phyloP scores from a whole-genome alignment of 1,140 invertebrate genomes.

The Colletes gigas region DNA sequence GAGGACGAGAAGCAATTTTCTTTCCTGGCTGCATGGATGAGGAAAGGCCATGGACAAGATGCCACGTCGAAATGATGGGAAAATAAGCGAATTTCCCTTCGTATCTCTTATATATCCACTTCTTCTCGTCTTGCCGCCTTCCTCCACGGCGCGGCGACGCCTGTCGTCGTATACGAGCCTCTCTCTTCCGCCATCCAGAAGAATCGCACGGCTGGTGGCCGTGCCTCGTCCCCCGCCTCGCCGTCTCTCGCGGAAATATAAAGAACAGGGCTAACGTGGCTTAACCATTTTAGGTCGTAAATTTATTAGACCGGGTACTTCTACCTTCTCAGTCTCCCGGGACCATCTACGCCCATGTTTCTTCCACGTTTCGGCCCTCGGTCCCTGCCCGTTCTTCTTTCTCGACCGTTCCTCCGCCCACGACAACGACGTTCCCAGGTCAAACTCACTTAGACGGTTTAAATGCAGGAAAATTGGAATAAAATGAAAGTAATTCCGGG shows the following conservation, averaged over 20 bases:
- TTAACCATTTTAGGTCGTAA: constrained; percentile 81
- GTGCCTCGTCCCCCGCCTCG: background rate
- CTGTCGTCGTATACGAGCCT: constrained; percentile 19
- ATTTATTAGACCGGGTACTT: constrained; percentile 79
- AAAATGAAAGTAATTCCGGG: constrained; percentile 76
- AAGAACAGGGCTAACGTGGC: constrained; percentile 80
- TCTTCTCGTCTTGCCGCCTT: constrained; percentile 48
- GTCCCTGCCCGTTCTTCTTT: constrained; percentile 37
- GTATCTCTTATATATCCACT: constrained; percentile 67
- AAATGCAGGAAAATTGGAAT: constrained; percentile 75
- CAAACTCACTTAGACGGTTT: constrained; percentile 78
- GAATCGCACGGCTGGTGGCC: constrained; percentile 5
- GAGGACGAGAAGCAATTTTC: constrained; percentile 80
- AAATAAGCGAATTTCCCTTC: constrained; percentile 80
- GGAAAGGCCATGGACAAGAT: constrained; percentile 77
- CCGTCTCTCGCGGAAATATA: constrained; percentile 78
- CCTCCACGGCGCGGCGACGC: background rate
- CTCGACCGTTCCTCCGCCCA: constrained; percentile 24
- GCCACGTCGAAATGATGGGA: constrained; percentile 77
- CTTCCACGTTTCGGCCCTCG: constrained; percentile 24
- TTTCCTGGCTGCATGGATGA: constrained; percentile 72
- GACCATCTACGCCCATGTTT: constrained; percentile 20
- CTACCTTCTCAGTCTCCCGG: constrained; percentile 56
- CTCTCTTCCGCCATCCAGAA: constrained; percentile 15
- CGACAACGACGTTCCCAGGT: constrained; percentile 76